phyloP scores from a whole-genome alignment of 2,888 invertebrate genomes.

The Noctuana brunneofusca region DNA sequence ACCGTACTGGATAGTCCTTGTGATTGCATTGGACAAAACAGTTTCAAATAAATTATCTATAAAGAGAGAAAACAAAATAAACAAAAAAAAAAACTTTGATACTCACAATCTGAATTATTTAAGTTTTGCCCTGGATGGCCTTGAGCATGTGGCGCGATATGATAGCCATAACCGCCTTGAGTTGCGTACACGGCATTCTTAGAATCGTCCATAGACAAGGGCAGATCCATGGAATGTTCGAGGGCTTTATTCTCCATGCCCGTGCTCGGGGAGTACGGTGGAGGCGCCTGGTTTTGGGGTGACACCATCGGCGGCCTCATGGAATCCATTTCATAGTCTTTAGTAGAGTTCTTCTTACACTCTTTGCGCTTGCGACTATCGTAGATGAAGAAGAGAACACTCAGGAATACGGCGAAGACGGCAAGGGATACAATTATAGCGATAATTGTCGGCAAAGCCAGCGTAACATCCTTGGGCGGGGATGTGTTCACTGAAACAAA shows the following conservation, averaged over 20 bases:
- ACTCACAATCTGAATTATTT: conserved; percentile 91
- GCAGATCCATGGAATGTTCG: conserved; percentile 94
- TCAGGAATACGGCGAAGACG: conserved; percentile 89
- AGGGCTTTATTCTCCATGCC: conserved; percentile 96
- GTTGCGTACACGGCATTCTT: conserved; percentile 92
- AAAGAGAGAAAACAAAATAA: background rate
- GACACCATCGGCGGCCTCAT: conserved; percentile 92
- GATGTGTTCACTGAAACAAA: conserved; percentile 88
- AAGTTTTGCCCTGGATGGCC: conserved; percentile 85
- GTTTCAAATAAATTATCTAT: conserved; percentile 23
- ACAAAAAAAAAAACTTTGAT: conserved; percentile 14
- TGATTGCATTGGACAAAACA: conserved; percentile 41
- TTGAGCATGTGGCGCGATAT: conserved; percentile 87
- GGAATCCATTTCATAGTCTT: conserved; percentile 96
- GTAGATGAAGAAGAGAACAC: conserved; percentile 88
- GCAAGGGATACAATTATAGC: conserved; percentile 91
- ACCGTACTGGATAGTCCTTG: conserved; percentile 54
- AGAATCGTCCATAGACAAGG: conserved; percentile 91
- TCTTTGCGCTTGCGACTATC: conserved; percentile 93
- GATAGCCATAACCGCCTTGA: conserved; percentile 93
- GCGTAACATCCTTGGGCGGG: conserved; percentile 89
- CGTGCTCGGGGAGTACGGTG: conserved; percentile 92
- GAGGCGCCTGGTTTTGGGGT: conserved; percentile 93
- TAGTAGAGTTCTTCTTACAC: conserved; percentile 91
- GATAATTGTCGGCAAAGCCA: conserved; percentile 90